Evolutionary conservation across 2,888 invertebrate genomes (phyloP).

Genomic region (Dorcus parallelipipedus): DNA sequence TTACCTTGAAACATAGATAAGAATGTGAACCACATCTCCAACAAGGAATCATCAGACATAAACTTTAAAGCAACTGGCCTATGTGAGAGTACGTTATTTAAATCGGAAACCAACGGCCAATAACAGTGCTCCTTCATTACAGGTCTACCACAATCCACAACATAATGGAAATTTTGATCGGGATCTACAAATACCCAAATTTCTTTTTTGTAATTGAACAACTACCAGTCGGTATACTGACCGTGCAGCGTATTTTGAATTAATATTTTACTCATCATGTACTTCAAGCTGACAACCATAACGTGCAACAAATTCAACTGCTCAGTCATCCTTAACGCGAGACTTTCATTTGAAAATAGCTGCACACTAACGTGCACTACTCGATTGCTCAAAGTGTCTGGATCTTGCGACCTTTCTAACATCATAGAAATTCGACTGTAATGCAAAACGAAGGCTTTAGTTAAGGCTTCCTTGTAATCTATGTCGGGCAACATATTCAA

Average conservation of each 20-base stretch:
- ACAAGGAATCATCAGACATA: conserved; percentile 81
- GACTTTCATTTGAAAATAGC: conserved; percentile 89
- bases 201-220: neutral
- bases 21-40: conserved; percentile 95
- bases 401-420: conserved; percentile 79
- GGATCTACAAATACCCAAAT: conserved; percentile 54
- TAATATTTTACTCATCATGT: conserved; percentile 91
- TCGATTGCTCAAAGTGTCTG: conserved; percentile 89
- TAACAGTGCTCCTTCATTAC: conserved; percentile 98
- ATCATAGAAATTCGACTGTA: conserved; percentile 93
- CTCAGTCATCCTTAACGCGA: conserved; percentile 88
- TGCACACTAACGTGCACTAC: conserved; percentile 98
- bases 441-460: conserved; percentile 92
- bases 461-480: conserved; percentile 91
- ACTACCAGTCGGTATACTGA: conserved; percentile 38
- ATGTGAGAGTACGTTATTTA: conserved; percentile 94
- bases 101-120: conserved; percentile 95
- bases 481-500: conserved; percentile 94
- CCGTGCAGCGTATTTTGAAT: conserved; percentile 84
- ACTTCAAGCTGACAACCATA: conserved; percentile 84
- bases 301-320: conserved; percentile 87
- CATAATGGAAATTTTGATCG: conserved; percentile 78
- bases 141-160: conserved; percentile 86
- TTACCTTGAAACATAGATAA: conserved; percentile 90
- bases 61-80: conserved; percentile 87